Evolutionary conservation across 2,113 vertebrate genomes (phyloP).

Genomic region (Phocoena sinus): DNA sequence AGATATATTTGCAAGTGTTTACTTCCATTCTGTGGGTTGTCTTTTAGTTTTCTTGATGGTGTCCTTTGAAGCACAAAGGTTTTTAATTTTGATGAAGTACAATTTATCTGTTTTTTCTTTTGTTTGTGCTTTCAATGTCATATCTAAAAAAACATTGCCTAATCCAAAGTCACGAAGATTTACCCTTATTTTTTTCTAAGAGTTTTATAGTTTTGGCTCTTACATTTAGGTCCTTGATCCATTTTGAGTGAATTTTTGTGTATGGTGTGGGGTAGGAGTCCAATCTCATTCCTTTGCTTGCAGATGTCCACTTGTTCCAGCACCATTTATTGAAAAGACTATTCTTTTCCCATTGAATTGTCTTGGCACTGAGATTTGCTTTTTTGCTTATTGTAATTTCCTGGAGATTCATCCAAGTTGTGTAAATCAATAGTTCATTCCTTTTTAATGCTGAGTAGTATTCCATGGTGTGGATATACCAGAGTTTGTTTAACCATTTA

Average conservation of each 20-base stretch:
- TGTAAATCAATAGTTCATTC: not conserved
- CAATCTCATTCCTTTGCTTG: not conserved
- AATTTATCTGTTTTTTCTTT: not conserved
- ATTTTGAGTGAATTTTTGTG: slow-evolving; percentile 32
- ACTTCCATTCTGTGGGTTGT: not conserved
- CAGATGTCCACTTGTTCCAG: not conserved
- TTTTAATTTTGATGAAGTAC: not conserved
- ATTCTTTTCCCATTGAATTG: not conserved
- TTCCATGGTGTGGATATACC: not conserved
- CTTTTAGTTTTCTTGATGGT: not conserved
- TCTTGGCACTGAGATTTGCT: not conserved
- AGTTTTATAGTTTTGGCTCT: not conserved
- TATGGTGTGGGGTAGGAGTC: not conserved
- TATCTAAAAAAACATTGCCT: not conserved
- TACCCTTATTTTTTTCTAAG: not conserved
- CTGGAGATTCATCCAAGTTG: not conserved
- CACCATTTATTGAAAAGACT: not conserved
- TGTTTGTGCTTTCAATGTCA: not conserved
- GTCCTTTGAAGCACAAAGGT: not conserved
- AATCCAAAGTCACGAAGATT: not conserved
- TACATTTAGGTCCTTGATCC: not conserved
- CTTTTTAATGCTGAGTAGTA: not conserved
- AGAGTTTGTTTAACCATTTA: not conserved
- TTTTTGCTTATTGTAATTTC: not conserved
- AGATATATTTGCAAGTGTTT: slow-evolving; percentile 2